These are phyloP conservation scores for Plagodis pulveraria DNA, from an alignment of 2,888 invertebrate species.

Conservation along the genomic window DNA sequence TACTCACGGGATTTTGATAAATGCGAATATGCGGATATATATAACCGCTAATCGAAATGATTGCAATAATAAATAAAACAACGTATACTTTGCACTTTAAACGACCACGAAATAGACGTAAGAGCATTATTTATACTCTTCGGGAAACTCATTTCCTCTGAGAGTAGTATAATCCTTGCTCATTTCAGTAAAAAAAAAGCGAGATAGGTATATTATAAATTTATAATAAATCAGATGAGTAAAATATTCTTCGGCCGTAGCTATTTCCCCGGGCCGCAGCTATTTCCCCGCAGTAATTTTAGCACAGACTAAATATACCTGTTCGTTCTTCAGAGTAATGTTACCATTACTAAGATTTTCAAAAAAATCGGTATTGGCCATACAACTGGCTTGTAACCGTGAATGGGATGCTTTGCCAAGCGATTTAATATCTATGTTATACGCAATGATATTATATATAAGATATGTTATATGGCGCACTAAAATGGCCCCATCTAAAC, in stretches of 20 bases:
- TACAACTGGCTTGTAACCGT: no score
- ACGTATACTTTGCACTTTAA: constrained; percentile 66
- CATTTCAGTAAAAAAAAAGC: constrained; percentile 48
- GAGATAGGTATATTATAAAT: not conserved
- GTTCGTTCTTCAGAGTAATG: no score
- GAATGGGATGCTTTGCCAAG: no score
- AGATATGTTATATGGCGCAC: no score
- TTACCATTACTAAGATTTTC: no score
- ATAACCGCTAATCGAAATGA: constrained; percentile 62
- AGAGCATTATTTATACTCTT: constrained; percentile 66
- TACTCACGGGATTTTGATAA: constrained; percentile 63
- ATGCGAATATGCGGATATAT: constrained; percentile 62
- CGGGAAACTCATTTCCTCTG: constrained; percentile 30
- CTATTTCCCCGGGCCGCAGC: no score
- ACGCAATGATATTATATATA: no score
- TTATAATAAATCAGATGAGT: not conserved
- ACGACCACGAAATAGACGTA: constrained; percentile 72
- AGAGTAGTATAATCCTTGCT: not conserved
- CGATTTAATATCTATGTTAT: no score
- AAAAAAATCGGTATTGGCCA: no score
- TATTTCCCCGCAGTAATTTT: no score
- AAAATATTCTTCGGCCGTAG: not conserved
- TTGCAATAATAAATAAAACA: constrained; percentile 51
- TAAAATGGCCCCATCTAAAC: no score
- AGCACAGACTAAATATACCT: no score